Evolutionary conservation across 2,888 invertebrate genomes (phyloP), one percentile per base, ranked within the genome.

Genomic region (Anarsia innoxiella): DNA sequence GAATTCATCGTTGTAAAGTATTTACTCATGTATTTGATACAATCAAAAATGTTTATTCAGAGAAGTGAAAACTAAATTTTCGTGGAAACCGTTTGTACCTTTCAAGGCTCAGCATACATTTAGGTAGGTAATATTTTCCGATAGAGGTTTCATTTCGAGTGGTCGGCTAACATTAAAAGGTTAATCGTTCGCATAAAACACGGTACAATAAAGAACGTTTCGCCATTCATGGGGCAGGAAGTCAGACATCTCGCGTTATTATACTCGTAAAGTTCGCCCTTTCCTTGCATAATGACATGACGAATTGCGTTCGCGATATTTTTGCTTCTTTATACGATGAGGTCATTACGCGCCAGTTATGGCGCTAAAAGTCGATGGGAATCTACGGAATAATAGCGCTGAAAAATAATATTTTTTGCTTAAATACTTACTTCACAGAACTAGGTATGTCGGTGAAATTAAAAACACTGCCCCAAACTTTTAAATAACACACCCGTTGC

Each of bases 241-340:
- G 72, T 75, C 80, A 77, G 76, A 80, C 75, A 80, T 83, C 82
- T 84, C 79, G 51, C 76, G 82, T 82, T 83, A 83, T 83, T 80
- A 80, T 79, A 74, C 73, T 77, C 83, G 79, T 84, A 82, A 84
- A 83, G 74, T 77, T 76, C 70, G 82, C 79, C 80, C 79, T 83
- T 82, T 77, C 75, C 79, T 71, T 83, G 83, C 82, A 83, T 83
- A 84, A 83, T 84, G 78, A 82, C 76, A 82, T 82, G 82, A 83
- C 79, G 82, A 78, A 84, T 82, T 78, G 77, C 80, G 73, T 63
- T 74, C 69, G 68, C 77, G 77, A 79, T 82, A 82, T 82, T 80
- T 82, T 76, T 74, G 71, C 77, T 67, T 73, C 74, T 77, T 76
- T 75, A 77, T 78, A 65, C 67, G 71, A 74, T 67, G 67, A 63